Evolutionary conservation across 2,113 vertebrate species (phyloP), one percentile per base, ranked within the genome.

Genomic region (Apodemus sylvaticus): DNA sequence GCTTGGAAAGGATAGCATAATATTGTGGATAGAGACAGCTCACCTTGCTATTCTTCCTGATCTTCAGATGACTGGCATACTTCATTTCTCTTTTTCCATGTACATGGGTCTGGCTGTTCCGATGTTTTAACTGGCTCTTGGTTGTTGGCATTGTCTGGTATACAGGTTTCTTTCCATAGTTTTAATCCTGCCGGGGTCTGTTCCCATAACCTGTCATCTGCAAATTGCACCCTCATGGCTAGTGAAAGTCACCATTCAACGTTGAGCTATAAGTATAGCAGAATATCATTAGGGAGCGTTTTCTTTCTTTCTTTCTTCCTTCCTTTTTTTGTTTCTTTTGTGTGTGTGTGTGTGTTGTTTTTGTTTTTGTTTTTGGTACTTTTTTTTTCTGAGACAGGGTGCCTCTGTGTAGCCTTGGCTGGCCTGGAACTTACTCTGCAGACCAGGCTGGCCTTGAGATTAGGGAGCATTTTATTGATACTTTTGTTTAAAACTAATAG

Each of bases 71-170:
- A 45, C 0, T 11, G 4, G 31, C 14, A 5, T 13, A 16, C 48
- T 64, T 9, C 60, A 39, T n/a, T 88, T 71, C 51, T 53, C 26
- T 86, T 53, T 66, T 66, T 81, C 11, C 10, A 1, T 45, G 19
- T 90, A 51, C 22, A 53, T 20, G n/a, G 3, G 4, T 14, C n/a
- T 26, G 7, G 8, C 1, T 71, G 48, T 79, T 92, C 29, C 4
- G 3, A 53, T 26, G 17, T 60, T 36, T 0, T 0, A 0, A 11
- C 71, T 60, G 66, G 9, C 17, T 36, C 29, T n/a, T 93, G 7
- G 3, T 9, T 60, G 11, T 29, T 62, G 45, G 31, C 1, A 0
- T 90, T 9, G 4, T 85, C 51, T n/a, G n/a, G n/a, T n/a, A n/a
- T n/a, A n/a, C n/a, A n/a, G n/a, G n/a, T n/a, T n/a, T n/a, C n/a